Evolutionary conservation across 2,113 vertebrate species (phyloP).

Genomic region (Percopsis transmontana): DNA sequence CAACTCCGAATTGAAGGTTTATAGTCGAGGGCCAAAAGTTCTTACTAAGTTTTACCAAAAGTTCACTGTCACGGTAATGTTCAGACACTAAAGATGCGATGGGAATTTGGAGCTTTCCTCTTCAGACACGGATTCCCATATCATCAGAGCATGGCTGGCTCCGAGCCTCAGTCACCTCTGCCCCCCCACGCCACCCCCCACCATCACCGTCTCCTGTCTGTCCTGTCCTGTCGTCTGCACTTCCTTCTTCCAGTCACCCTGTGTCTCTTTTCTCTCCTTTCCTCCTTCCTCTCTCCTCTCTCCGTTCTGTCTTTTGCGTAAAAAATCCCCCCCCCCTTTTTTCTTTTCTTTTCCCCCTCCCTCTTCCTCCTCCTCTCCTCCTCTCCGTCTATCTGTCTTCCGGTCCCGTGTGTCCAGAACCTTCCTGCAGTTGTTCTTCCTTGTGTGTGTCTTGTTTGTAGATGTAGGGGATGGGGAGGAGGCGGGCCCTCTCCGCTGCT

Average conservation of each 20-base stretch:
- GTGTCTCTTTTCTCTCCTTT: slow-evolving; percentile 19
- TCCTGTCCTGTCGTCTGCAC: slow-evolving; percentile 49
- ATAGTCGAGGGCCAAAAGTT: too few species aligned
- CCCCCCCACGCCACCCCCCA: slow-evolving; percentile 47
- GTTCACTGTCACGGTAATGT: too few species aligned
- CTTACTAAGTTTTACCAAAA: too few species aligned
- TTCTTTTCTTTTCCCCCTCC: slow-evolving; percentile 41
- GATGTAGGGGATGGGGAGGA: slow-evolving; percentile 93
- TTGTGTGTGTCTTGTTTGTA: slow-evolving; percentile 92
- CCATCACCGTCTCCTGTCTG: slow-evolving; percentile 64
- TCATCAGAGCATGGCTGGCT: slow-evolving; percentile 54
- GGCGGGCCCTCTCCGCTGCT: slow-evolving; percentile 86
- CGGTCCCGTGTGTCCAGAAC: slow-evolving; percentile 71
- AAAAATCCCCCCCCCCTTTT: slow-evolving; percentile 16
- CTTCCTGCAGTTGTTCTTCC: slow-evolving; percentile 90
- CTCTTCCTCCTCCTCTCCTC: slow-evolving; percentile 6
- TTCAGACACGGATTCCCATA: background rate
- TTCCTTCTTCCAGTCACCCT: slow-evolving; percentile 35
- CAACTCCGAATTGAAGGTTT: too few species aligned
- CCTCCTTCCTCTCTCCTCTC: slow-evolving; percentile 7
- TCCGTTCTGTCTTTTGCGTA: background rate
- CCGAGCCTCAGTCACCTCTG: slow-evolving; percentile 37
- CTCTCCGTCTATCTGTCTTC: slow-evolving; percentile 24
- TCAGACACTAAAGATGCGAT: background rate
- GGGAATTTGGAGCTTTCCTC: background rate